Base-by-base conservation (phyloP, 92 coral and sea anemone species). In the Palythoa heliodiscus region DNA sequence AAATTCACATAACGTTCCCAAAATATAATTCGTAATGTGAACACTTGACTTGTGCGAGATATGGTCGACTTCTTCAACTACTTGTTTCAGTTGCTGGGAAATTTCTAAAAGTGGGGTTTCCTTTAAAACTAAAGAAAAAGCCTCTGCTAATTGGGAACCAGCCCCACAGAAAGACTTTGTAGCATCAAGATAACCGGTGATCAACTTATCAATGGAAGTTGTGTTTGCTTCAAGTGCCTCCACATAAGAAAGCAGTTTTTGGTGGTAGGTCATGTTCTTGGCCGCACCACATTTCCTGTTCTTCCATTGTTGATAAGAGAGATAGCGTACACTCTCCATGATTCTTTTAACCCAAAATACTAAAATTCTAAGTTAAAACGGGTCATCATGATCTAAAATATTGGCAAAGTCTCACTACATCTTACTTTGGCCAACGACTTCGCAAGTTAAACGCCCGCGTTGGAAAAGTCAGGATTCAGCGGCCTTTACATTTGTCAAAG, bases 31-130 rank as follows among this genome's bases (percentile, higher is more conserved):
- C 55, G 91, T 95, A 79, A 97, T 91, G 80, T 94, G 97, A 70
- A 93, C 97, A 87, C 95, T 95, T 50, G 97, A 93, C 91, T 93
- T 92, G 76, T 95, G 98, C 25, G 95, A 94, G 50, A 93, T 94
- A 80, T 97, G 98, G 38, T 97, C 99, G 43, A 97, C 89, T 86
- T 97, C 96, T 58, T 97, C 99, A 15, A 95, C 98, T 3, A 93
- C 98, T 93, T 97, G 99, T 78, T 97, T 93, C 78, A 93, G 83
- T 90, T 95, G 99, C 79, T 97, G 99, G 15, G 99, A 88, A 57
- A 97, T 94, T 75, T 93, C 98, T 63, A 94, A 85, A 71, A 97
- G 89, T 52, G 99, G 98, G n/a, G 99, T 97, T 73, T 93, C 98
- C 74, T 95, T 92, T 68, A 97, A 87, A 57, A 95, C 95, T 79